Percentiles rank a stretch among this genome's conserved stretches.
Evolutionary conservation across 2,797 vertebrate species (phyloP).

Genomic region (Sebastes vulpes): DNA sequence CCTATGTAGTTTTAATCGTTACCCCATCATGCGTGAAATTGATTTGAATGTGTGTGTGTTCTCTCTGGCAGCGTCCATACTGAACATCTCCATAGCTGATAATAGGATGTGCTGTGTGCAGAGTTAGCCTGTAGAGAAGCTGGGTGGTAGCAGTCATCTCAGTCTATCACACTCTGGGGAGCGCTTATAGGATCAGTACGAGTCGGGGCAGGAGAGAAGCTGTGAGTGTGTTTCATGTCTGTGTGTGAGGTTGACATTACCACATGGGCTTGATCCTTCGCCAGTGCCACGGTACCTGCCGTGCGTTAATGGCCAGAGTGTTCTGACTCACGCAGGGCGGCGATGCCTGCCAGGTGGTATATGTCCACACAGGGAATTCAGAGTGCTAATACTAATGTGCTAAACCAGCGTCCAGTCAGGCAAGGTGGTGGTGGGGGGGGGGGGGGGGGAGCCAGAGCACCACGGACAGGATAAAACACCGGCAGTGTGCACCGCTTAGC

Average conservation of each 20-base stretch:
- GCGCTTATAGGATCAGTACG: constrained; percentile 59
- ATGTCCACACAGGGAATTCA: constrained; percentile 62
- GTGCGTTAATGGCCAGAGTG: constrained; percentile 61
- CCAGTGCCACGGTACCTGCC: constrained; percentile 55
- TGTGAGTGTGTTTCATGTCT: neutral
- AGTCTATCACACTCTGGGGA: constrained; percentile 46
- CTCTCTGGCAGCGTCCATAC: constrained; percentile 22
- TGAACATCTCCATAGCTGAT: constrained; percentile 46
- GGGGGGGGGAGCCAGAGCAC: neutral
- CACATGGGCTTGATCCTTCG: constrained; percentile 43
- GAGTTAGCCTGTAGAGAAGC: constrained; percentile 35
- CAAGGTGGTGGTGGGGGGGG: neutral
- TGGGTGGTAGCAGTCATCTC: constrained; percentile 42
- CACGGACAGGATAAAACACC: neutral
- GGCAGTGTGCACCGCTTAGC: neutral
- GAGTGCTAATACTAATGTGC: constrained; percentile 65
- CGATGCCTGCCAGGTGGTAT: constrained; percentile 71
- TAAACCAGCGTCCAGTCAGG: constrained; percentile 49
- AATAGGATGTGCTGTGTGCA: constrained; percentile 43
- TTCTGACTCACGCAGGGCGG: constrained; percentile 57
- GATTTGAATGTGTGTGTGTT: constrained; percentile 31
- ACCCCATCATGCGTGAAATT: constrained; percentile 56
- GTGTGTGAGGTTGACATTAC: constrained; percentile 40
- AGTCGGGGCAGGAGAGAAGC: neutral
- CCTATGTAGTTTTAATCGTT: constrained; percentile 49